Evolutionary conservation across 2,888 invertebrate species (phyloP).

Genomic region (Archips xylosteana): DNA sequence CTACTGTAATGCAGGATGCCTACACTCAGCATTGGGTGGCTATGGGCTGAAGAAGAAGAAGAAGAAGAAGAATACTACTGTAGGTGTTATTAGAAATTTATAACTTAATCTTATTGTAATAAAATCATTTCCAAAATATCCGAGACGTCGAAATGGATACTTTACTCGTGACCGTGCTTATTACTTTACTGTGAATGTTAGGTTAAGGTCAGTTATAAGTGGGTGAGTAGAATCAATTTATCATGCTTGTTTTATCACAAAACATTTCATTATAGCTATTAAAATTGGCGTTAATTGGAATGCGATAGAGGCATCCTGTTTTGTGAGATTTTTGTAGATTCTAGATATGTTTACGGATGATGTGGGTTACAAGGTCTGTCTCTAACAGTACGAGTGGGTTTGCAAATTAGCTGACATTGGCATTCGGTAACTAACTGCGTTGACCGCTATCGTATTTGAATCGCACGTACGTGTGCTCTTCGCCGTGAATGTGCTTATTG

Average conservation of each 20-base stretch:
- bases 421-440: conserved; percentile 61
- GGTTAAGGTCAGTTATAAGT: conserved; percentile 5
- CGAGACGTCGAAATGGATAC: neutral
- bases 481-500: conserved; percentile 16
- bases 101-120: neutral
- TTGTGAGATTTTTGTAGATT: conserved; percentile 23
- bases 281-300: conserved; percentile 2
- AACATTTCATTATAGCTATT: conserved; percentile 1
- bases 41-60: too few relatives aligned
- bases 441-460: conserved; percentile 35
- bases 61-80: too few relatives aligned
- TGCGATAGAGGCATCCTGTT: conserved; percentile 8
- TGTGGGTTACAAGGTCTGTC: conserved; percentile 67
- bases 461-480: neutral
- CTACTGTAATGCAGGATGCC: too few relatives aligned
- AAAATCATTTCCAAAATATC: neutral
- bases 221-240: conserved; percentile 7
- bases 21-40: too few relatives aligned
- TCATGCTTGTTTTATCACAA: conserved; percentile 7
- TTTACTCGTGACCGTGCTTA: conserved; percentile 1
- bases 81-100: too few relatives aligned
- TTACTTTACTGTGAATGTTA: neutral
- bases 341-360: conserved; percentile 43
- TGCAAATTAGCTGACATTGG: conserved; percentile 80
- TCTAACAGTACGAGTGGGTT: conserved; percentile 74